These are phyloP conservation scores for Pica pica DNA, from an alignment of 2,113 vertebrate genomes.

Conservation along the genomic window DNA sequence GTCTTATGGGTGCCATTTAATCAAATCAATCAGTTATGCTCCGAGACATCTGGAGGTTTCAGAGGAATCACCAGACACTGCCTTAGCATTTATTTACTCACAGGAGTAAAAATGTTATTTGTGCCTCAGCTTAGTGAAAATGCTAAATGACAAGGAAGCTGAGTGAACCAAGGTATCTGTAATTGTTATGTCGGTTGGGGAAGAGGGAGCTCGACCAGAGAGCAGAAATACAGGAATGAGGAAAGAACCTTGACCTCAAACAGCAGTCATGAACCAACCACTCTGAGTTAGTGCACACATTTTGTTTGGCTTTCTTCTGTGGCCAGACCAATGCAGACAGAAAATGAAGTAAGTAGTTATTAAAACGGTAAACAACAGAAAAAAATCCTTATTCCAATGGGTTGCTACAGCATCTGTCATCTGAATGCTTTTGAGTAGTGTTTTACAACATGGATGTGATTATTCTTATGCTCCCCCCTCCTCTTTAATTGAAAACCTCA, in stretches of 20 bases:
- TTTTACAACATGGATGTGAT: neutral
- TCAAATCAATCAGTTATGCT: slow-evolving; percentile 58
- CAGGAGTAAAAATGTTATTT: neutral
- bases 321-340: neutral
- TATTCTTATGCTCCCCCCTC: neutral
- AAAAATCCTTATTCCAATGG: neutral
- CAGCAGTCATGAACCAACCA: neutral
- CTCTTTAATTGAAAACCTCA: neutral
- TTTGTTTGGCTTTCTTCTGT: neutral
- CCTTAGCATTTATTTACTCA: slow-evolving; percentile 19
- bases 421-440: neutral
- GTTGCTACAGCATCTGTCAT: neutral
- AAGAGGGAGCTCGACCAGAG: neutral
- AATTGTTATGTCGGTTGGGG: neutral
- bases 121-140: neutral
- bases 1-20: slow-evolving; percentile 62
- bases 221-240: neutral
- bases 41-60: slow-evolving; percentile 39
- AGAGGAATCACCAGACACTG: slow-evolving; percentile 20
- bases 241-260: neutral
- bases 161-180: neutral
- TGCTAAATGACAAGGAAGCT: neutral
- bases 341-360: neutral
- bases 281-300: neutral
- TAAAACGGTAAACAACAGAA: slow-evolving; percentile 16